A percentile compares a stretch with the other conserved stretches of the same genome.
These are phyloP conservation scores for Metalampra italica DNA, from an alignment of 2,888 invertebrate genomes.

Conservation along the genomic window DNA sequence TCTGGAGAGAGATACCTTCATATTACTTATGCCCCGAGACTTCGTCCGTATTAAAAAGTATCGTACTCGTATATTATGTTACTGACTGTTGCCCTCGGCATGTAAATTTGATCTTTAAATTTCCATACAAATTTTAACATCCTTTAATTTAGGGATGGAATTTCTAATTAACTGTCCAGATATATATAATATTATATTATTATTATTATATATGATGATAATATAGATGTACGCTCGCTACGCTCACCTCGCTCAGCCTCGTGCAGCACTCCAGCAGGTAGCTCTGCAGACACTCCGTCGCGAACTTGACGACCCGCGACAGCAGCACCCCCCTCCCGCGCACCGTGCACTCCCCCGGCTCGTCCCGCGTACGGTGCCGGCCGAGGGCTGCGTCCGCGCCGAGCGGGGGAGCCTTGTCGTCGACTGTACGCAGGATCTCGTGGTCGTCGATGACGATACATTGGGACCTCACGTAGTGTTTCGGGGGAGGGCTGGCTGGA, in stretches of 20 bases:
- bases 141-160: no score
- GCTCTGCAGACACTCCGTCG: slow-evolving; percentile 65
- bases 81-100: no score
- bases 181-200: no score
- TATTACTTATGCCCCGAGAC: no score
- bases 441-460: slow-evolving; percentile 53
- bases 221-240: no score
- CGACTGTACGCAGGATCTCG: slow-evolving; percentile 30
- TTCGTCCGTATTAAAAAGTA: no score
- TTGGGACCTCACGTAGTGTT: slow-evolving; percentile 56
- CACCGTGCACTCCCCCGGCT: slow-evolving; percentile 33
- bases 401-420: slow-evolving; percentile 20
- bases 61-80: no score
- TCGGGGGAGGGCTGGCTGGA: slow-evolving; percentile 47
- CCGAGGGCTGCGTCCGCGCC: slow-evolving; percentile 12
- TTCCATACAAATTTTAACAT: no score
- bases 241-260: slow-evolving; percentile 69
- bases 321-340: slow-evolving; percentile 51
- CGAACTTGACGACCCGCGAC: slow-evolving; percentile 61
- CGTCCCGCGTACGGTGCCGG: slow-evolving; percentile 15
- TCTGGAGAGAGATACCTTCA: no score
- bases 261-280: slow-evolving; percentile 71
- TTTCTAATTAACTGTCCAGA: no score
- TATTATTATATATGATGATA: no score
- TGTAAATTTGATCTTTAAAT: no score